These are phyloP conservation scores for Plebejus melissa DNA, from an alignment of 2,888 invertebrate genomes.

Conservation along the genomic window DNA sequence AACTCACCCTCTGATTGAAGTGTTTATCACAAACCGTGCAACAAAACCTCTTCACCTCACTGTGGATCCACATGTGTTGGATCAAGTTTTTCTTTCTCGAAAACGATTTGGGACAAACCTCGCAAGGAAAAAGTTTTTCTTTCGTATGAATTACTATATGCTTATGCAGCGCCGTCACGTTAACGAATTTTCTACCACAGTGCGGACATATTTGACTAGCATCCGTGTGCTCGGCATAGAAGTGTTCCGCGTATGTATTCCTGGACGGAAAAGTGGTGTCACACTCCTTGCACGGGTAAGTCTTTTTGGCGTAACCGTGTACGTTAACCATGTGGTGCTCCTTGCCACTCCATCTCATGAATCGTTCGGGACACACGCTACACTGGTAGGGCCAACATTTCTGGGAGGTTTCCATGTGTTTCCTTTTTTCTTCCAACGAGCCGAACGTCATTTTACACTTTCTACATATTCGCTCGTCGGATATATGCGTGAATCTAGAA, in stretches of 20 bases:
- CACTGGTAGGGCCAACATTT: slow-evolving; percentile 48
- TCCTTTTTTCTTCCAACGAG: slow-evolving; percentile 42
- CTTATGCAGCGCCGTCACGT: slow-evolving; percentile 39
- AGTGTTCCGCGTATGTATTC: slow-evolving; percentile 44
- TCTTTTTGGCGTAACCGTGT: slow-evolving; percentile 42
- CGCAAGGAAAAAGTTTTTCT: slow-evolving; percentile 42
- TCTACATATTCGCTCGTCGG: slow-evolving; percentile 42
- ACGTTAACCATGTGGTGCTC: slow-evolving; percentile 43
- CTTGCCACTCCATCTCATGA: slow-evolving; percentile 44
- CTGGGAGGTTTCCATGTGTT: slow-evolving; percentile 42
- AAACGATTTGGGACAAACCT: slow-evolving; percentile 52
- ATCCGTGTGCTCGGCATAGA: slow-evolving; percentile 44
- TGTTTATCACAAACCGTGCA: slow-evolving; percentile 57
- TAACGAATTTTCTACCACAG: slow-evolving; percentile 43
- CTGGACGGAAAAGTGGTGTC: slow-evolving; percentile 41
- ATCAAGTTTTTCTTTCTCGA: slow-evolving; percentile 56
- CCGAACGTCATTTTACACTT: slow-evolving; percentile 46
- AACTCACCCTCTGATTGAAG: slow-evolving; percentile 61
- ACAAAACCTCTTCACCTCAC: slow-evolving; percentile 56
- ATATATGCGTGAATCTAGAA: slow-evolving; percentile 41
- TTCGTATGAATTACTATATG: slow-evolving; percentile 45
- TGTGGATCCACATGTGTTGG: slow-evolving; percentile 67
- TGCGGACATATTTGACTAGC: slow-evolving; percentile 39
- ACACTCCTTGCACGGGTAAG: slow-evolving; percentile 48
- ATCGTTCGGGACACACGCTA: slow-evolving; percentile 44